Percentiles rank a stretch among this genome's conserved stretches.
Evolutionary conservation across 92 coral and sea anemone genomes (phyloP).

Genomic region (Zoanthus sansibaricus): DNA sequence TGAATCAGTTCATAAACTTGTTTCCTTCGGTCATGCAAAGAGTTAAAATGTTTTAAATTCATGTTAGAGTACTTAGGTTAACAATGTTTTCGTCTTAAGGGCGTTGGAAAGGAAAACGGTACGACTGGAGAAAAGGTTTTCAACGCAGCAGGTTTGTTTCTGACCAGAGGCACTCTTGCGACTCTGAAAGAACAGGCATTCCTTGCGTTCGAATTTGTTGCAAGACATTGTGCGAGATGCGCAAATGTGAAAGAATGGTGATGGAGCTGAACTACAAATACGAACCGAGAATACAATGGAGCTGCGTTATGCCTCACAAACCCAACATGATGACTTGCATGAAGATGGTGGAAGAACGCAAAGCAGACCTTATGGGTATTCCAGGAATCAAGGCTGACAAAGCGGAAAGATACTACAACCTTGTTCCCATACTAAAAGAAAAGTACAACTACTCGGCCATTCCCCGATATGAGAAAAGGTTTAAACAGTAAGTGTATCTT

Average conservation of each 20-base stretch:
- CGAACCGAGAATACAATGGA: slow-evolving; percentile 51
- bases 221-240: slow-evolving; percentile 52
- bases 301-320: slow-evolving; percentile 51
- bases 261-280: slow-evolving; percentile 65
- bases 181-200: not conserved
- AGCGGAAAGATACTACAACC: slow-evolving; percentile 44
- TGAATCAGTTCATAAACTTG: too few relatives aligned
- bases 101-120: too few relatives aligned
- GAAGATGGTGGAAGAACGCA: slow-evolving; percentile 46
- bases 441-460: slow-evolving; percentile 16
- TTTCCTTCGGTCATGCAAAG: too few relatives aligned
- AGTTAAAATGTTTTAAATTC: too few relatives aligned
- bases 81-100: too few relatives aligned
- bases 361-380: slow-evolving; percentile 60
- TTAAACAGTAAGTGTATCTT: not conserved
- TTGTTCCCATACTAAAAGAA: slow-evolving; percentile 57
- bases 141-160: too few relatives aligned
- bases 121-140: too few relatives aligned
- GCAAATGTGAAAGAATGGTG: slow-evolving; percentile 66
- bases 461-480: not conserved
- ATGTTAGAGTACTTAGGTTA: too few relatives aligned
- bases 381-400: slow-evolving; percentile 64
- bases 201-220: slow-evolving; percentile 64
- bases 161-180: not conserved
- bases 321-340: slow-evolving; percentile 38